phyloP scores from a whole-genome alignment of 2,797 vertebrate species.

The Danionella dracula region DNA sequence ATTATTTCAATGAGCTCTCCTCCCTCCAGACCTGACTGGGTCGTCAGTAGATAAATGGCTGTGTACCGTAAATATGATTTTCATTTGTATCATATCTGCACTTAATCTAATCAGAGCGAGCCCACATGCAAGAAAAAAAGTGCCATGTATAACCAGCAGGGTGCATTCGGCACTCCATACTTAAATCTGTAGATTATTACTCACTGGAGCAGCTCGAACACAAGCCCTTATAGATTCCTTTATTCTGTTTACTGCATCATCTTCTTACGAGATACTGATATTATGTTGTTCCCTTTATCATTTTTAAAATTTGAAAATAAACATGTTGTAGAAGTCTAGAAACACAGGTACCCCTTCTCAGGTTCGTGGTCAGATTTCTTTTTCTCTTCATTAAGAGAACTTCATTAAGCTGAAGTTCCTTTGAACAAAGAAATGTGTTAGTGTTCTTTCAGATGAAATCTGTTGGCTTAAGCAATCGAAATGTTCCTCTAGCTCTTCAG shows the following conservation, averaged over 20 bases:
- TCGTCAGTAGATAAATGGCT: constrained; percentile 30
- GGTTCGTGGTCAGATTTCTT: no score
- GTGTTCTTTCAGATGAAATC: constrained; percentile 63
- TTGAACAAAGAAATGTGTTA: constrained; percentile 57
- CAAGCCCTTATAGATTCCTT: constrained; percentile 13
- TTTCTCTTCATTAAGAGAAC: constrained; percentile 22
- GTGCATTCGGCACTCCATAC: not conserved
- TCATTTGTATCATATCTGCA: constrained; percentile 44
- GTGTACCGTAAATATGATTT: constrained; percentile 32
- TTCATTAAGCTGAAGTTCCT: constrained; percentile 59
- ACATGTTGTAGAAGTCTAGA: no score
- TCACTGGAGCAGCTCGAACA: constrained; percentile 25
- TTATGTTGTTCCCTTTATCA: not conserved
- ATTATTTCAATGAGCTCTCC: constrained; percentile 50
- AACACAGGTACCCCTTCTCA: no score
- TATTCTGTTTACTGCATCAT: not conserved
- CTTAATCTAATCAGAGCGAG: constrained; percentile 55
- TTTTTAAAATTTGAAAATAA: no score
- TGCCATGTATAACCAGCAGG: constrained; percentile 8
- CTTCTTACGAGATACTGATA: not conserved
- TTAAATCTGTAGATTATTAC: constrained; percentile 23
- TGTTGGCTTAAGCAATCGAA: constrained; percentile 63
- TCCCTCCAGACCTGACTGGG: constrained; percentile 40
- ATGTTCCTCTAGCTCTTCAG: constrained; percentile 43
- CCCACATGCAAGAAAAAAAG: constrained; percentile 22